Evolutionary conservation across 2,888 invertebrate genomes (phyloP).

Genomic region (Pseudeuparius sepicola): DNA sequence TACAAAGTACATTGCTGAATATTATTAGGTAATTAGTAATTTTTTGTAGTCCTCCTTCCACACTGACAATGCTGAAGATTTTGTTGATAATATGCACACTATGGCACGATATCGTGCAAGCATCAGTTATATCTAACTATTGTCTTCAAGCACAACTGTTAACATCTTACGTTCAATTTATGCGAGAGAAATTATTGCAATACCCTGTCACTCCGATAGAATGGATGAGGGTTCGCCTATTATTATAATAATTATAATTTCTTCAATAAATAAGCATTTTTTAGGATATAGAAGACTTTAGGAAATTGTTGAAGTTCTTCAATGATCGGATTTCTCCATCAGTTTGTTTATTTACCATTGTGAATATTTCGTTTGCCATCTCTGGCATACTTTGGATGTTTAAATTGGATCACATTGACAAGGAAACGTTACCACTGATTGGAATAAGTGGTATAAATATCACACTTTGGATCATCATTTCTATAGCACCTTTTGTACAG

Average conservation of each 20-base stretch:
- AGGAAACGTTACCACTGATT: conserved; percentile 46
- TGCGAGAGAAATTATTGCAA: conserved; percentile 62
- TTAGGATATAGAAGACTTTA: conserved; percentile 71
- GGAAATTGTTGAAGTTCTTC: conserved; percentile 63
- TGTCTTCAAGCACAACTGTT: conserved; percentile 72
- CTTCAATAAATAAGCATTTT: conserved; percentile 25
- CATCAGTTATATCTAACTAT: conserved; percentile 73
- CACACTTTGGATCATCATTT: conserved; percentile 54
- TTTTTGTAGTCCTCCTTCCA: conserved; percentile 42
- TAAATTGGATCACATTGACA: conserved; percentile 48
- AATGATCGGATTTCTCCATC: conserved; percentile 68
- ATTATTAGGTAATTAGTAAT: no score
- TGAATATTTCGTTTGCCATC: conserved; percentile 62
- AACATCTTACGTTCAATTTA: conserved; percentile 61
- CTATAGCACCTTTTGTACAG: conserved; percentile 60
- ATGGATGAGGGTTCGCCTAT: conserved; percentile 67
- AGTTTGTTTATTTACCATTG: conserved; percentile 65
- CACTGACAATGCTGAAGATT: conserved; percentile 46
- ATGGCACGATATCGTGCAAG: conserved; percentile 72
- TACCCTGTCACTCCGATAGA: conserved; percentile 60
- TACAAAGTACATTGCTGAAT: no score
- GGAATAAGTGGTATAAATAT: conserved; percentile 52
- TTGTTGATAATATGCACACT: conserved; percentile 57
- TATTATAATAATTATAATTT: no score
- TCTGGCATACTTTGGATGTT: conserved; percentile 63